Evolutionary conservation across 2,113 vertebrate species (phyloP), one percentile per base, ranked within the genome.

Genomic region (Fulica atra): DNA sequence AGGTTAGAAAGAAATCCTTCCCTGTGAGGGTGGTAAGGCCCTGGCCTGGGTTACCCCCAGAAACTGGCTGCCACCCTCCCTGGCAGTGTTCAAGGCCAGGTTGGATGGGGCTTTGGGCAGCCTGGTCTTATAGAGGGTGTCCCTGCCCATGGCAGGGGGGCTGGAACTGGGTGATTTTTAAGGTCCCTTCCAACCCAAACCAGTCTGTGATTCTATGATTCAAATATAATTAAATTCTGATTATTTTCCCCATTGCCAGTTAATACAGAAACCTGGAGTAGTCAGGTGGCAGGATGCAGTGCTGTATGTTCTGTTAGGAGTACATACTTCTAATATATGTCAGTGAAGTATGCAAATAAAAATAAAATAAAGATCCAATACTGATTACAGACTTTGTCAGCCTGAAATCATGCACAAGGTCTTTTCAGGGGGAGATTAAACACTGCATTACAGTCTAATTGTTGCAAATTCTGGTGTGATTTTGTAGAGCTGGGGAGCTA

Each of bases 221-320:
- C 51, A 54, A 54, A 54, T 54, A 50, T 18, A 46, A 79, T 36
- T 63, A 16, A n/a, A 48, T 87, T 84, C 31, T 63, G 31, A 81
- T 54, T 85, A 24, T 57, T 31, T 66, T 87, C 46, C 19, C 16
- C 46, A 2, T 10, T 44, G 36, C n/a, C 51, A 33, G 9, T 50
- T 54, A 20, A n/a, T 40, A 10, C 46, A 53, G 68, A 76, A 92
- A 33, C 24, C 36, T 74, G 69, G 60, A 74, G 48, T 31, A 73
- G 56, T 31, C 4, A 6, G 14, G 29, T 57, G 36, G 18, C 61
- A 28, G 35, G 28, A 60, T 0, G 0, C 60, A 40, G 3, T 71
- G 36, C 13, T 71, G 0, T 61, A 66, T 91, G n/a, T 64, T 38
- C 29, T 53, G 33, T 86, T 70, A 54, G 21, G 46, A 64, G 26